Evolutionary conservation across 2,888 invertebrate genomes (phyloP).

Genomic region (Mythimna loreyi): DNA sequence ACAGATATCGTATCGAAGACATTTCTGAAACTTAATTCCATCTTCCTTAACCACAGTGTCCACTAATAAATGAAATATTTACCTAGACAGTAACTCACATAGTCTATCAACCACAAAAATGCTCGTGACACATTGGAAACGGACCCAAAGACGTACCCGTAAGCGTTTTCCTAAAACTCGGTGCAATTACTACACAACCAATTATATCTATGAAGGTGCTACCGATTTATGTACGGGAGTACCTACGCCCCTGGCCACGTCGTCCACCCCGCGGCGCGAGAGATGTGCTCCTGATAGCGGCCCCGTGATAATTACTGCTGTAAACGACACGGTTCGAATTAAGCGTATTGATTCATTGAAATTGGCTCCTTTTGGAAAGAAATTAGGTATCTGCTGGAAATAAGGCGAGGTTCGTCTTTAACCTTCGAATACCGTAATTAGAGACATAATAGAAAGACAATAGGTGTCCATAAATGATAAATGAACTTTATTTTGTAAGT

Average conservation of each 20-base stretch:
- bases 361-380: conserved; percentile 18
- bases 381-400: background rate
- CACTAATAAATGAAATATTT: too few species aligned
- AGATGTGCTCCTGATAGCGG: conserved; percentile 52
- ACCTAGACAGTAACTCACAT: background rate
- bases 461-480: too few species aligned
- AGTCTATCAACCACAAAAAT: background rate
- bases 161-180: conserved; percentile 57
- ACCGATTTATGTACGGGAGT: conserved; percentile 48
- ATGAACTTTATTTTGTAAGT: too few species aligned
- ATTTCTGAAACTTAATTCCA: too few species aligned
- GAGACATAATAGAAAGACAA: too few species aligned
- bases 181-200: conserved; percentile 61
- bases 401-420: background rate
- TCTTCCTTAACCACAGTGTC: too few species aligned
- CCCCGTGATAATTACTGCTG: conserved; percentile 50
- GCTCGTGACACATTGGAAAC: conserved; percentile 30
- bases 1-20: too few species aligned
- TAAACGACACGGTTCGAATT: conserved; percentile 29
- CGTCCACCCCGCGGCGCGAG: conserved; percentile 14
- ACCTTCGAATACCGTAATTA: too few species aligned
- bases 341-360: conserved; percentile 28
- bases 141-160: conserved; percentile 26
- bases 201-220: conserved; percentile 59
- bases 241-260: conserved; percentile 28